Evolutionary conservation across 2,888 invertebrate genomes (phyloP), one percentile per base, ranked within the genome.

Genomic region (Coelinius sp.): DNA sequence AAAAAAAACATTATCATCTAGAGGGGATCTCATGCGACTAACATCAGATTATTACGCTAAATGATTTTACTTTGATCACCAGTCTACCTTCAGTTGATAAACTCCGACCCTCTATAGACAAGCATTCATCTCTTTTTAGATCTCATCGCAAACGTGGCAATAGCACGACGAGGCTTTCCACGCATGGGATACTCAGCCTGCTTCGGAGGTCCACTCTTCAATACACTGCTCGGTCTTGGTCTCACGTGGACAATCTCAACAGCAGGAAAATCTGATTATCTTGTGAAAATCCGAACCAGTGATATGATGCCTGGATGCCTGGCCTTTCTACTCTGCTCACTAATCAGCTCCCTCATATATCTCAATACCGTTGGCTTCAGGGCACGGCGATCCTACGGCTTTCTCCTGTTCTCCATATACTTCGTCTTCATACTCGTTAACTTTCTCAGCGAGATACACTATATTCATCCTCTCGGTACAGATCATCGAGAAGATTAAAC

Each of bases 131-230:
- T 41, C 52, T 64, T 71, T 81, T 25, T 82, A 91, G 92, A 92
- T 87, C 84, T 91, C 68, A 89, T 93, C 75, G 89, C 93, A 1
- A 91, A 92, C 82, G 82, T 90, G 0, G 85, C 91, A 5, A 89
- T 93, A 78, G 92, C 93, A 0, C 86, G 88, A 66, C 90, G 90
- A 78, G 93, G 93, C 1, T 91, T 89, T 81, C 90, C 92, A 0
- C 88, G 90, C 71, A 93, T 93, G 91, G 93, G 91, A 0, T 90
- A 91, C 79, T 90, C 92, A 0, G 93, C 93, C 0, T 93, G 92
- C 73, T 92, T 92, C 82, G 93, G 93, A 17, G 92, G 93, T 5
- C 93, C 93, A 1, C 86, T 93, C 70, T 91, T 93, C 80, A 93
- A 89, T 78, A 85, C 88, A 1, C 82, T 90, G 5, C 69, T 89